Percentiles rank a stretch among this genome's conserved stretches.
Evolutionary conservation across 2,113 vertebrate species (phyloP).

Genomic region (Myotis davidii): DNA sequence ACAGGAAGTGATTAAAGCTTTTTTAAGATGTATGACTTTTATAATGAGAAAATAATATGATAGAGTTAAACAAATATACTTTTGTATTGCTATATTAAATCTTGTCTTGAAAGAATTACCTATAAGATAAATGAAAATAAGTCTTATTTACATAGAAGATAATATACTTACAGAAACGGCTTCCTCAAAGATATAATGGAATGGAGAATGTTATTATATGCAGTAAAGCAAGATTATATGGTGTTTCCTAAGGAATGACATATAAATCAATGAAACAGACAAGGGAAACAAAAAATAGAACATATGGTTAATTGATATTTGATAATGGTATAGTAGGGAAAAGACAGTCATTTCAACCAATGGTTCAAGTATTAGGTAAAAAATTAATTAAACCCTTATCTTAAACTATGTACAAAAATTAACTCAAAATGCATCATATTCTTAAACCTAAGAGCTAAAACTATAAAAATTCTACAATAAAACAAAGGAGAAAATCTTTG

Average conservation of each 20-base stretch:
- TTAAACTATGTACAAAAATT: neutral
- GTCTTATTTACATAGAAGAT: neutral
- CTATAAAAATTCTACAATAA: neutral
- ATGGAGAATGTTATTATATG: neutral
- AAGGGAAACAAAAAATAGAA: neutral
- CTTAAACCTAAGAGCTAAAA: neutral
- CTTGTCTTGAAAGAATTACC: neutral
- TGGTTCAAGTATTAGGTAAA: neutral
- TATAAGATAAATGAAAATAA: neutral
- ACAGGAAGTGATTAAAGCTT: neutral
- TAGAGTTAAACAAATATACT: neutral
- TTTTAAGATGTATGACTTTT: constrained; percentile 10
- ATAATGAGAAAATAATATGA: constrained; percentile 10
- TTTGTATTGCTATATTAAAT: constrained; percentile 2
- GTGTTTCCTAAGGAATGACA: neutral
- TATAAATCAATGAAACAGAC: neutral
- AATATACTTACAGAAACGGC: neutral
- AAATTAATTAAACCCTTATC: neutral
- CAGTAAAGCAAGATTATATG: neutral
- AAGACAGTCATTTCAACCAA: neutral
- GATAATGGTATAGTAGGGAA: neutral
- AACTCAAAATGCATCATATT: neutral
- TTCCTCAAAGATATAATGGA: neutral
- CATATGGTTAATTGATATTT: neutral
- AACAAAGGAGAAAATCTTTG: neutral